Evolutionary conservation across 2,797 vertebrate species (phyloP).

Genomic region (Muraenolepis orangiensis): DNA sequence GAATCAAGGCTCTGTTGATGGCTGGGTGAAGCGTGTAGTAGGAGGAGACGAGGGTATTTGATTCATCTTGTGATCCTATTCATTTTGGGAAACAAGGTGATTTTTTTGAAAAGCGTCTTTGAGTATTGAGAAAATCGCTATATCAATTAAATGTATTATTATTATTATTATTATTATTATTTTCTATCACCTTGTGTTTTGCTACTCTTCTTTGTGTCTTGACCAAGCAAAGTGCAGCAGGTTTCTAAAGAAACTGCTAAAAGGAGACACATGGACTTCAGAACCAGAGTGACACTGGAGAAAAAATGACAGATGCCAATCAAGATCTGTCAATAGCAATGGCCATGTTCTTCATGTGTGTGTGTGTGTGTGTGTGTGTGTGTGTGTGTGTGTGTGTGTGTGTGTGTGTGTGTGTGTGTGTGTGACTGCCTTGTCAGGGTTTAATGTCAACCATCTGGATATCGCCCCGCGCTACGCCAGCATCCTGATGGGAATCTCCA

Average conservation of each 20-base stretch:
- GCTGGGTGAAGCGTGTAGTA: too few species aligned
- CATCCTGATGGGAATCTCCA: constrained; percentile 98
- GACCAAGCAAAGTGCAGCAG: background rate
- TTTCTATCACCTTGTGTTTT: background rate
- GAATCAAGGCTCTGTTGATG: background rate
- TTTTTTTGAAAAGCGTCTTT: too few species aligned
- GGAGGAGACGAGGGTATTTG: too few species aligned
- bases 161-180: too few species aligned
- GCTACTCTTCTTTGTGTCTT: background rate
- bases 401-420: background rate
- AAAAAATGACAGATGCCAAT: background rate
- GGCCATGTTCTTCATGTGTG: background rate
- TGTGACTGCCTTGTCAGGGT: constrained; percentile 73
- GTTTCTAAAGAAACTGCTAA: background rate
- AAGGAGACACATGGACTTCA: background rate
- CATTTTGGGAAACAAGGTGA: background rate
- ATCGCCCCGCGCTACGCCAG: constrained; percentile 97
- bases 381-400: too few species aligned
- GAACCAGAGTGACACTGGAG: background rate
- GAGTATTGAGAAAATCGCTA: too few species aligned
- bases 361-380: background rate
- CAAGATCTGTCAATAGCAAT: background rate
- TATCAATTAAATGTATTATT: too few species aligned
- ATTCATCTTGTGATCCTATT: background rate
- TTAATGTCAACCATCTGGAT: constrained; percentile 97